phyloP scores from a whole-genome alignment of 2,113 vertebrate genomes.

The Axis porcinus region DNA sequence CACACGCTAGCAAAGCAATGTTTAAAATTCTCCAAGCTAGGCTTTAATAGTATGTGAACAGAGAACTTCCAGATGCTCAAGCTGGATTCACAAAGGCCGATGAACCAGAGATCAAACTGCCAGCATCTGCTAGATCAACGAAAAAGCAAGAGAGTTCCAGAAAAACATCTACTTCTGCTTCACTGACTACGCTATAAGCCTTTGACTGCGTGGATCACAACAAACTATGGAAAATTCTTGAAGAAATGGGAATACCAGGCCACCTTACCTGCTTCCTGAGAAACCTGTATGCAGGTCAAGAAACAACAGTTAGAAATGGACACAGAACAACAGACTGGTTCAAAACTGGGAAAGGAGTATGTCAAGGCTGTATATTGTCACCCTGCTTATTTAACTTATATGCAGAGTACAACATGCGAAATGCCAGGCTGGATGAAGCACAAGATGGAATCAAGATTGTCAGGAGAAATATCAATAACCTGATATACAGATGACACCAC shows the following conservation, averaged over 20 bases:
- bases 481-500: not conserved
- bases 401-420: not conserved
- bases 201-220: not conserved
- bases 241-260: not conserved
- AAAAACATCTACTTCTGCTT: not conserved
- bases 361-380: not conserved
- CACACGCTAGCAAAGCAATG: not conserved
- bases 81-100: not conserved
- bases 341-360: not conserved
- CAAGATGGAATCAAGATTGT: not conserved
- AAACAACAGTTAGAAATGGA: not conserved
- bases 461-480: not conserved
- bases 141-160: not conserved
- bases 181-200: not conserved
- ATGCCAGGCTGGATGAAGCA: not conserved
- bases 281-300: not conserved
- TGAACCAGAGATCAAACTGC: not conserved
- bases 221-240: not conserved
- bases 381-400: not conserved
- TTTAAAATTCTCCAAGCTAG: not conserved
- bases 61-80: not conserved
- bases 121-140: not conserved
- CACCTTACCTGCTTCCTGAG: not conserved
- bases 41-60: not conserved
- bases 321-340: not conserved